Evolutionary conservation across 2,113 vertebrate species (phyloP).

Genomic region (Nicator chloris): DNA sequence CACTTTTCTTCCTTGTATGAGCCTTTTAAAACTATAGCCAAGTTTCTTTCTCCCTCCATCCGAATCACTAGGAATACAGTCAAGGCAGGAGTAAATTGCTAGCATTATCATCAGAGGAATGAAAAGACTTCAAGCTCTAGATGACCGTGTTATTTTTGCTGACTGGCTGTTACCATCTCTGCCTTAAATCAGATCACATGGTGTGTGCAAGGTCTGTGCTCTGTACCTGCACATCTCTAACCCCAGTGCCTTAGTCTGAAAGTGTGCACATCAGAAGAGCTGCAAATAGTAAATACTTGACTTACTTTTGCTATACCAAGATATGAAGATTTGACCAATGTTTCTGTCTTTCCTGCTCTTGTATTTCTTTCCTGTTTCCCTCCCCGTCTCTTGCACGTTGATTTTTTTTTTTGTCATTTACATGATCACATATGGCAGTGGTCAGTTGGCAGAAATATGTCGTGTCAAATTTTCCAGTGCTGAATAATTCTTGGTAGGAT

Average conservation of each 20-base stretch:
- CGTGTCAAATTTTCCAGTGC: accelerated
- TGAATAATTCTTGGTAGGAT: background rate
- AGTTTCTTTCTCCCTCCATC: background rate
- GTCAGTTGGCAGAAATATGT: background rate
- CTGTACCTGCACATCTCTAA: background rate
- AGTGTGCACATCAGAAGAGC: background rate
- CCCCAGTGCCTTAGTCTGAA: background rate
- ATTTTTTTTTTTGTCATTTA: background rate
- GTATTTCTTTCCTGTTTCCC: background rate
- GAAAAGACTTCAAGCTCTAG: background rate
- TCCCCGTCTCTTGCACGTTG: background rate
- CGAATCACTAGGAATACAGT: background rate
- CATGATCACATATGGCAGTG: background rate
- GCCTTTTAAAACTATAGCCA: background rate
- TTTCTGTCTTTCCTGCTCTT: background rate
- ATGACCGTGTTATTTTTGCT: background rate
- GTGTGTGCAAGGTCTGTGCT: background rate
- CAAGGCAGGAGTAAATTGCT: background rate
- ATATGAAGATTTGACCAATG: background rate
- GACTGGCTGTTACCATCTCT: background rate
- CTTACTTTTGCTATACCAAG: background rate
- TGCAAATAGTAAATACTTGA: background rate
- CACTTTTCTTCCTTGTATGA: background rate
- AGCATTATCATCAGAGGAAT: background rate
- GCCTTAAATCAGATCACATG: background rate